phyloP scores from a whole-genome alignment of 2,113 vertebrate species.

The Atrichornis clamosus region DNA sequence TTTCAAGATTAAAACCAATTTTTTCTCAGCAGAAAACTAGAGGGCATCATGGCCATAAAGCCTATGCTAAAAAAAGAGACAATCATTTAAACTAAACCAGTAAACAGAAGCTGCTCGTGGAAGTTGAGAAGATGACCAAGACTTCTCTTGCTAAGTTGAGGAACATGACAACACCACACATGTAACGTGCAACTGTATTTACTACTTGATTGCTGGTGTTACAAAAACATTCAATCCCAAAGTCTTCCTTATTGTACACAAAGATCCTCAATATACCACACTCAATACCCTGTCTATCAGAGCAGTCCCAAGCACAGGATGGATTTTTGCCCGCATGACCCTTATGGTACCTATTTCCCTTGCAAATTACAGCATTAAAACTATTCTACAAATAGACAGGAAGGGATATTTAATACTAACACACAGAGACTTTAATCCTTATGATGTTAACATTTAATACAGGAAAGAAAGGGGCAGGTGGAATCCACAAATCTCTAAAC shows the following conservation, averaged over 20 bases:
- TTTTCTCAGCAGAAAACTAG: background rate
- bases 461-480: background rate
- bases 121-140: background rate
- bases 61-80: background rate
- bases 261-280: background rate
- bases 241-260: background rate
- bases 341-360: background rate
- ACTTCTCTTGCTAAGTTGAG: background rate
- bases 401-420: background rate
- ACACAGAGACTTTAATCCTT: background rate
- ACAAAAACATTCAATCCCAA: background rate
- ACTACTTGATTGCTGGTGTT: background rate
- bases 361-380: background rate
- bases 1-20: conserved; percentile 12
- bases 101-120: background rate
- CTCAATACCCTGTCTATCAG: background rate
- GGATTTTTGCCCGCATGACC: background rate
- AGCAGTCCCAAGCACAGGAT: background rate
- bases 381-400: background rate
- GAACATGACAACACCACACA: rapidly evolving
- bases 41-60: background rate
- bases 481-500: background rate
- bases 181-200: background rate
- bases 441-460: background rate
- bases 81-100: background rate